Evolutionary conservation across 2,888 invertebrate species (phyloP).

Genomic region (Pachliopta kotzebuea): DNA sequence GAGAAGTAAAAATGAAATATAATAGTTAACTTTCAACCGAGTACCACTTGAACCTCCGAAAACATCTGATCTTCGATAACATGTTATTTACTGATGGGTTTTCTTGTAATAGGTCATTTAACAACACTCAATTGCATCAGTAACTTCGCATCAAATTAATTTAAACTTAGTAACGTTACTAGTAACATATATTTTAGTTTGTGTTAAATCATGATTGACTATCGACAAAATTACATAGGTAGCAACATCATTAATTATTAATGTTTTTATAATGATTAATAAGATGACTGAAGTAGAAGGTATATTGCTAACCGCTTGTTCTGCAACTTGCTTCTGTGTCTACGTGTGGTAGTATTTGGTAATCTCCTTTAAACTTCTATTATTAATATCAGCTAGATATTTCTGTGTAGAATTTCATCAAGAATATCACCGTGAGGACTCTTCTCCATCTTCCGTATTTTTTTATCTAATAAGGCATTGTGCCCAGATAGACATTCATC

Average conservation of each 20-base stretch:
- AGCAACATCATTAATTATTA: constrained; percentile 9
- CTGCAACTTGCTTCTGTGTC: too few species aligned
- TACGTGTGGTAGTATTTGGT: too few species aligned
- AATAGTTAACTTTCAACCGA: neutral
- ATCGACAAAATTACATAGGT: constrained; percentile 16
- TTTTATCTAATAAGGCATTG: too few species aligned
- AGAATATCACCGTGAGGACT: too few species aligned
- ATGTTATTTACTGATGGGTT: constrained; percentile 22
- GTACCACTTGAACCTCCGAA: too few species aligned
- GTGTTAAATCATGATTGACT: constrained; percentile 1
- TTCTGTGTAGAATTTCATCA: too few species aligned
- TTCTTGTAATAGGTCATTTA: constrained; percentile 16
- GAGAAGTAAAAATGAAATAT: neutral
- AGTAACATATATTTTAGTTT: constrained; percentile 7
- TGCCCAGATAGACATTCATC: too few species aligned
- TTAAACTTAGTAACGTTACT: neutral
- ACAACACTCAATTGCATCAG: constrained; percentile 18
- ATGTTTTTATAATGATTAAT: constrained; percentile 4
- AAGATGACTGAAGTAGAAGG: too few species aligned
- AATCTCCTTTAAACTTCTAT: too few species aligned
- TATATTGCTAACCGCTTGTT: too few species aligned
- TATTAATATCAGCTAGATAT: too few species aligned
- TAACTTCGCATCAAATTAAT: constrained; percentile 1
- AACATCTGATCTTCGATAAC: neutral
- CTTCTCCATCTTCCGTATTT: too few species aligned